Base-by-base conservation (phyloP, 2,113 vertebrate genomes). In the Anarrhichthys ocellatus region DNA sequence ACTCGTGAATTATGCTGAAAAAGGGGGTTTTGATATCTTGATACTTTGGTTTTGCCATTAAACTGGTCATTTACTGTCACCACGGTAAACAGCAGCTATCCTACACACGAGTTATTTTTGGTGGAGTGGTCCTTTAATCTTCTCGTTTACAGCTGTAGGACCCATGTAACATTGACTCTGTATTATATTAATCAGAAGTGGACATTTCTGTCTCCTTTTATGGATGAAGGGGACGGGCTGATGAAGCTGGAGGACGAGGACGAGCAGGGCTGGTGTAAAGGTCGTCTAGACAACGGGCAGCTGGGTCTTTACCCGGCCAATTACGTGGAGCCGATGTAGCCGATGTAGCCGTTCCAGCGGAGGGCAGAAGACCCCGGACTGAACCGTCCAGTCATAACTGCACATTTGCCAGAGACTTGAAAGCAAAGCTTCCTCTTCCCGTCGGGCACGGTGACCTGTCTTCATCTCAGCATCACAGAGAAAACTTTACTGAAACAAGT, bases 251-350 rank as follows among this genome's bases (percentile, higher is more conserved):
- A 97, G 68, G 98, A 99, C 24, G 98, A 99, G 88, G 98, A 99
- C 0, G 98, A 97, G 42, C 98, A 99, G 93, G 98, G 98, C 46
- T 99, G 98, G 98, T 99, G 98, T 93, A 98, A 97, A 94, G 98
- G 98, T 89, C 97, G 97, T 58, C 96, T 99, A 87, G 97, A 97
- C 94, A 97, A 85, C 83, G 98, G 98, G 83, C 95, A 96, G 92
- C 93, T 97, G 67, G 98, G 98, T 90, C 96, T 99, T 78, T 99
- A 98, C 88, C 98, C 98, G 0, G 98, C 97, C 92, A 99, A 99
- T 94, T 99, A 99, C 0, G 97, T 99, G 84, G 97, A 98, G 94
- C 91, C 94, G 63, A 95, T 99, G 91, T 99, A 97, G 86, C 86
- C 71, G 76, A 78, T 99, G 91, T 99, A 97, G 86, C 86, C 73